Base-by-base conservation (phyloP, 1,140 invertebrate genomes). In the Drosophila ananassae region DNA sequence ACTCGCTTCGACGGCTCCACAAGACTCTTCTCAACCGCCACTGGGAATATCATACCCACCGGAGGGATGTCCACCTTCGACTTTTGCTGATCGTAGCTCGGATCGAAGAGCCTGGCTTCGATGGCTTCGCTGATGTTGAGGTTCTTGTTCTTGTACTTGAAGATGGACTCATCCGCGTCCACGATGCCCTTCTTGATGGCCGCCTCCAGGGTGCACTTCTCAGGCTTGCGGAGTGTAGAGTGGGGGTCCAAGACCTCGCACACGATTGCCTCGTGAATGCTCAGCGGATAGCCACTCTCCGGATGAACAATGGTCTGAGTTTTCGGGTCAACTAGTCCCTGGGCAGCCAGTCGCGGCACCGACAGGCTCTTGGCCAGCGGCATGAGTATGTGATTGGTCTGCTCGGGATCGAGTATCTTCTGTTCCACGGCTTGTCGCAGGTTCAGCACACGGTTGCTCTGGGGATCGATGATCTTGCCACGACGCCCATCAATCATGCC, bases 291-390 rank as follows among this genome's bases (percentile, higher is more conserved):
- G 5, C 97, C 97, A 17, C 96, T 97, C 93, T 98, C 97, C 7
- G 98, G 98, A 92, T 99, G 97, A 59, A 98, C 95, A 69, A 99
- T 96, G 91, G 96, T 96, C 58, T 95, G 95, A 37, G 95, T 95
- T 17, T 94, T 85, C n/a, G 94, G 93, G 92, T 98, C 96, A 67
- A 97, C 94, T 12, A 98, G 93, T 61, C 97, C 98, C 92, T 97
- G 96, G 73, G 95, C 93, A 46, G 97, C 94, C 56, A 98, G 92
- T 92, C 96, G 96, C 13, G 97, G 95, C 64, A 98, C 92, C 21
- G 96, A 96, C 32, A 98, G 91, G 91, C 95, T 96, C 85, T 95
- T 95, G 41, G 95, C 97, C 71, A 97, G 90, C 32, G 98, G 97
- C 78, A 98, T 93, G 30, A 98, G 92, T 60, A 96, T 90, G 90